Conservation (phyloP, 2,888 invertebrate species). For the Kuschelorhynchus macadamiae region DNA sequence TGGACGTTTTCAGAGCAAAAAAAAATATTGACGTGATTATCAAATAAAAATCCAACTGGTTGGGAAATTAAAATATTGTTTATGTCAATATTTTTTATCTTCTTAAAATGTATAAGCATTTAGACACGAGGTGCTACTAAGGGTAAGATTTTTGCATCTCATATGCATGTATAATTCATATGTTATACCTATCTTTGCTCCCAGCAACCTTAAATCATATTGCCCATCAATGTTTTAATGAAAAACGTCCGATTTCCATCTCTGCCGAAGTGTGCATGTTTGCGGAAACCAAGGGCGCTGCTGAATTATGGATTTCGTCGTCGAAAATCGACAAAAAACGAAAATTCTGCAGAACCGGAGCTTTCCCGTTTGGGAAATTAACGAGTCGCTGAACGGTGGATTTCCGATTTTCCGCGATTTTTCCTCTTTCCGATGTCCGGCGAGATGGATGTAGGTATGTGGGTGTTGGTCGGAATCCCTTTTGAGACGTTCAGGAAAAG, state of each 20-base stretch:
- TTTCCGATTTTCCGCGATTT: conserved; percentile 28
- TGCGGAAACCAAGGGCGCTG: conserved; percentile 21
- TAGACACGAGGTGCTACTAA: no score
- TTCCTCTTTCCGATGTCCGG: conserved; percentile 1
- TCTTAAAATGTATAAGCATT: no score
- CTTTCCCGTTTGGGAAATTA: conserved; percentile 18
- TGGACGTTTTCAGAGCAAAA: no score
- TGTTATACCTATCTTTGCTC: no score
- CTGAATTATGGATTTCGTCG: conserved; percentile 31
- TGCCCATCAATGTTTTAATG: conserved; percentile 19
- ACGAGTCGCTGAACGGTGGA: conserved; percentile 27
- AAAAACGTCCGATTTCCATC: conserved; percentile 29
- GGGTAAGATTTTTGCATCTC: no score
- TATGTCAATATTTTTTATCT: no score
- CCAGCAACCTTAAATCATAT: not conserved
- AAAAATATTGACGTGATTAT: no score
- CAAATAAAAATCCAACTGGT: no score
- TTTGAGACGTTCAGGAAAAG: not conserved
- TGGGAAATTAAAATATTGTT: no score
- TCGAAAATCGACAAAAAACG: conserved; percentile 11
- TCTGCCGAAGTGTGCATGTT: conserved; percentile 25
- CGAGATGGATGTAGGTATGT: not conserved
- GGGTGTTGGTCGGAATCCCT: not conserved
- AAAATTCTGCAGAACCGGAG: conserved; percentile 7
- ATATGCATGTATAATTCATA: no score